phyloP scores from a whole-genome alignment of 2,113 vertebrate genomes.

The Neolamprologus hecqui region DNA sequence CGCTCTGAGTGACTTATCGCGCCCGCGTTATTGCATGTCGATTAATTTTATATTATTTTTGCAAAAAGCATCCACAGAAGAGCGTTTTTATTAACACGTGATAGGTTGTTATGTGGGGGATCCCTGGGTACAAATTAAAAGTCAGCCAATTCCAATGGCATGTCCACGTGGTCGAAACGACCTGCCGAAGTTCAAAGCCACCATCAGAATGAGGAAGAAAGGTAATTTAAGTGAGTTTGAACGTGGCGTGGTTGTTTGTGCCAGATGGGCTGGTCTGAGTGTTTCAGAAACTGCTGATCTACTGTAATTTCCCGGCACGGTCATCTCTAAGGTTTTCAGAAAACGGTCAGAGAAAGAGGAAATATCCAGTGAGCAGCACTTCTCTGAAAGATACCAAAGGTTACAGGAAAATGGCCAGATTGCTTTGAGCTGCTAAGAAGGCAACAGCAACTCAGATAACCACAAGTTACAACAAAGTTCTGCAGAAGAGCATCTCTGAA shows the following conservation, averaged over 20 bases:
- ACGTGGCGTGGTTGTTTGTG: not conserved
- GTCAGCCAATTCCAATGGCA: not conserved
- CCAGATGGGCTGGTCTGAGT: not conserved
- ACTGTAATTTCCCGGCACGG: accelerated
- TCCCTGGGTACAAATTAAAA: not conserved
- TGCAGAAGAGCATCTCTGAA: not conserved
- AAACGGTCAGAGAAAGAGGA: not conserved
- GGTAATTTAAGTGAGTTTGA: not conserved
- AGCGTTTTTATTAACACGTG: not conserved
- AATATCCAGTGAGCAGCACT: not conserved
- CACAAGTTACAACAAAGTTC: not conserved
- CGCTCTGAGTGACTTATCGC: accelerated
- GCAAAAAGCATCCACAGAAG: not conserved
- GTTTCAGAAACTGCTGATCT: not conserved
- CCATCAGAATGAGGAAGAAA: not conserved
- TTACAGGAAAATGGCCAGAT: not conserved
- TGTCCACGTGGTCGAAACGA: not conserved
- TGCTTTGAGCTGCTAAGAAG: not conserved
- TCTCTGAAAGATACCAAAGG: not conserved
- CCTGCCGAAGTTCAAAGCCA: not conserved
- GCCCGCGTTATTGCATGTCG: not conserved
- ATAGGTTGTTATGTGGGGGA: not conserved
- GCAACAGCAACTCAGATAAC: not conserved
- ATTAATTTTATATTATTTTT: not conserved
- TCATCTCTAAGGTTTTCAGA: not conserved